These are phyloP conservation scores for Emydocephalus ijimae DNA, from an alignment of 2,113 vertebrate species.

Conservation along the genomic window DNA sequence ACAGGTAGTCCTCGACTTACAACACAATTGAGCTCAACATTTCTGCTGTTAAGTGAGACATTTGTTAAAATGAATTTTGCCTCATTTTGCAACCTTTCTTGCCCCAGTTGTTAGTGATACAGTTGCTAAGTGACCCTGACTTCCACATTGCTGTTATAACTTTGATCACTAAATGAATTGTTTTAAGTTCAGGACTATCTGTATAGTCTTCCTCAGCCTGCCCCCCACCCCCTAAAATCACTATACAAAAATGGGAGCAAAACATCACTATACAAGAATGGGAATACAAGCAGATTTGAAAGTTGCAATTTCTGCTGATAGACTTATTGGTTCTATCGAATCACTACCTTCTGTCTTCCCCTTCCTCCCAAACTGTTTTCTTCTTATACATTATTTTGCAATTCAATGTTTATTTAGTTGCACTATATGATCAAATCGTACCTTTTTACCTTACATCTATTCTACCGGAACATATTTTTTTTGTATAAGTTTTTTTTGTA, in stretches of 20 bases:
- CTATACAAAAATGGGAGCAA: no score
- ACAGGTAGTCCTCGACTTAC: background rate
- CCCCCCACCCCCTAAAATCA: background rate
- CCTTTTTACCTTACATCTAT: background rate
- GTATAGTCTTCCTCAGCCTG: background rate
- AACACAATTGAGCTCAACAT: background rate
- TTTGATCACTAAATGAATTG: background rate
- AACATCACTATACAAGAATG: background rate
- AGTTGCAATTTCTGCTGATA: background rate
- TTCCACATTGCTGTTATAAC: background rate
- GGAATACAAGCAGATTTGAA: background rate
- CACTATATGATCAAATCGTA: background rate
- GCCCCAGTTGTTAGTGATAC: background rate
- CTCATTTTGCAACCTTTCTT: no score
- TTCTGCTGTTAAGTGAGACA: background rate
- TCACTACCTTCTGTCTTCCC: background rate
- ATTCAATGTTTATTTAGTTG: background rate
- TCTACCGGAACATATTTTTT: background rate
- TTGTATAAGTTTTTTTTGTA: no score
- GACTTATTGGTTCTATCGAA: background rate
- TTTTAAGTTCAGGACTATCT: background rate
- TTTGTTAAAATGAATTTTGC: no score
- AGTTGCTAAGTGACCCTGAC: background rate
- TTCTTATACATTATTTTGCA: background rate
- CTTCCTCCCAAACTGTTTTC: background rate